Conservation (phyloP, 2,888 invertebrate genomes). For the Ichneumon xanthorius region DNA sequence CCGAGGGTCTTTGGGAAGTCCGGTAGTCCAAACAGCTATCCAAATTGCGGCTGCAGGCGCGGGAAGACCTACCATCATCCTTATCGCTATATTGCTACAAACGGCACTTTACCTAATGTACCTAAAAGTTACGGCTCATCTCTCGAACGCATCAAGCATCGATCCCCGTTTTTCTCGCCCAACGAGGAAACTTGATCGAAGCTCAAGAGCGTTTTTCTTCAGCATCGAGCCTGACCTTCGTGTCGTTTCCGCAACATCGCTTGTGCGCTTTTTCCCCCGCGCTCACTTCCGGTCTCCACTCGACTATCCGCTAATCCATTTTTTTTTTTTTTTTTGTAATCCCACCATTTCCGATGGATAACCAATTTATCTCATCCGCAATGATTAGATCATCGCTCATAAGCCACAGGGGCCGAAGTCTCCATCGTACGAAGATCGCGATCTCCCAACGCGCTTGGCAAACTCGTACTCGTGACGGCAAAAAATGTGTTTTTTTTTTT, state of each 20-base stretch:
- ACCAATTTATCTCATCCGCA: background rate
- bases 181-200: slow-evolving; percentile 42
- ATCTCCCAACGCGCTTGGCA: slow-evolving; percentile 22
- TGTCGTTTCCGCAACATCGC: slow-evolving; percentile 73
- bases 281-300: background rate
- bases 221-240: slow-evolving; percentile 77
- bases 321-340: slow-evolving; percentile 2
- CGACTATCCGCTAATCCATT: background rate
- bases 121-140: no score
- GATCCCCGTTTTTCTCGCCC: background rate
- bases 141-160: no score
- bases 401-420: background rate
- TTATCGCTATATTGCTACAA: no score
- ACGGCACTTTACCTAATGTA: no score
- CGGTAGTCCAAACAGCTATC: no score
- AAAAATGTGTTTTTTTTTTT: background rate
- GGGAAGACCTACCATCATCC: no score
- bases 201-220: slow-evolving; percentile 79
- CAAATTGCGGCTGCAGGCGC: no score
- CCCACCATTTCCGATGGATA: background rate
- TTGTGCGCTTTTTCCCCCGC: background rate
- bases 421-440: background rate
- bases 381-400: background rate
- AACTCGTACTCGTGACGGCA: background rate
- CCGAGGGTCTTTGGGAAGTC: no score